Evolutionary conservation across 2,113 vertebrate species (phyloP), one percentile per base, ranked within the genome.

Genomic region (Camelus bactrianus): DNA sequence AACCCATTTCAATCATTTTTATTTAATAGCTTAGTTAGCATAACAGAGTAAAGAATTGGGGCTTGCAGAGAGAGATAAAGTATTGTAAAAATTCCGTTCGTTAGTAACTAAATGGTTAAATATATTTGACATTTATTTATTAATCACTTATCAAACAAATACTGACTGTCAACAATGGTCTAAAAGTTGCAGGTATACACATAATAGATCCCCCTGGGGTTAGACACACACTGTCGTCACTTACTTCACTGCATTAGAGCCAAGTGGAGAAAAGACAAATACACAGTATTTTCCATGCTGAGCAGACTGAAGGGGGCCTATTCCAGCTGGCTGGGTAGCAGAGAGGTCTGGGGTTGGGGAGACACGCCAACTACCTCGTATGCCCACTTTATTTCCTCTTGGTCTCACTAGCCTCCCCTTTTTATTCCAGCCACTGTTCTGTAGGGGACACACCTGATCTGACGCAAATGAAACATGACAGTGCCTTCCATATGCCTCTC

Each of bases 301-400:
- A 24, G 4, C 22, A 32, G 24, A 20, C 10, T 4, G 5, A 30
- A 65, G 2, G 1, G 8, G 8, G 6, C 17, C 35, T 9, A 6
- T 1, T 64, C 64, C 11, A 22, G 16, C 73, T 56, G 28, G 26
- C 0, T 28, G 54, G 46, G 20, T 2, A 26, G 38, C 58, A 58
- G 32, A 75, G 67, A 32, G 48, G 5, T n/a, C 16, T 2, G 26
- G 4, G 22, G 30, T 4, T 79, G 1, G 6, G 2, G 30, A 67
- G 11, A 32, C 12, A 3, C 0, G 54, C 30, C 52, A 12, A 16
- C 17, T 0, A 35, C 20, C 15, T 42, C 2, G 0, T 14, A 14
- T 1, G 24, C 35, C 42, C 9, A 10, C 28, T 35, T 56, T 24
- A 52, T 3, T 10, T 35, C 42, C 30, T 35, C 5, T 8, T 11